Conservation (phyloP, 2,797 vertebrate species). For the Eupleurogrammus muticus region DNA sequence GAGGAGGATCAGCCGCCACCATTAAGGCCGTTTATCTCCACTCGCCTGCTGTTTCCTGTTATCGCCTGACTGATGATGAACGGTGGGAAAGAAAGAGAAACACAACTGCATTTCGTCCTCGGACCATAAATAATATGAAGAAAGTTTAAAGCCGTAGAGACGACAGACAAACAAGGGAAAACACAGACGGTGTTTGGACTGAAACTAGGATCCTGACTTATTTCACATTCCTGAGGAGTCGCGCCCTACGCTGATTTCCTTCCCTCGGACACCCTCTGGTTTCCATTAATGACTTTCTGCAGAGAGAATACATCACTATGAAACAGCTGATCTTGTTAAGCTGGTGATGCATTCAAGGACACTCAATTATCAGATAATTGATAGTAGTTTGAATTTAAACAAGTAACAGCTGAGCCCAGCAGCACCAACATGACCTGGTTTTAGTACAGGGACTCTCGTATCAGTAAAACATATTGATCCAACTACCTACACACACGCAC, state of each 20-base stretch:
- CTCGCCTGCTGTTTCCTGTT: constrained; percentile 21
- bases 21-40: constrained; percentile 19
- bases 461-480: too few relatives aligned
- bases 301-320: background rate
- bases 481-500: too few relatives aligned
- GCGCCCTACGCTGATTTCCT: background rate
- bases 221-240: constrained; percentile 3
- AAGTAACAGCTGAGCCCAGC: background rate
- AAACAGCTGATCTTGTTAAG: background rate
- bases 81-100: background rate
- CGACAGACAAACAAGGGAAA: background rate
- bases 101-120: background rate
- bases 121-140: background rate
- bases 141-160: background rate
- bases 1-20: constrained; percentile 19
- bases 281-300: background rate
- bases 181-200: background rate
- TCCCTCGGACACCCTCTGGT: background rate
- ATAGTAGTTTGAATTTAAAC: background rate
- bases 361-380: background rate
- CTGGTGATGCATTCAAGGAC: background rate
- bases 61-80: background rate
- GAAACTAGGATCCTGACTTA: background rate
- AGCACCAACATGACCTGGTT: background rate
- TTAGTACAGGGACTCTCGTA: too few relatives aligned